Evolutionary conservation across 2,113 vertebrate species (phyloP).

Genomic region (Romanogobio albipinnatus): DNA sequence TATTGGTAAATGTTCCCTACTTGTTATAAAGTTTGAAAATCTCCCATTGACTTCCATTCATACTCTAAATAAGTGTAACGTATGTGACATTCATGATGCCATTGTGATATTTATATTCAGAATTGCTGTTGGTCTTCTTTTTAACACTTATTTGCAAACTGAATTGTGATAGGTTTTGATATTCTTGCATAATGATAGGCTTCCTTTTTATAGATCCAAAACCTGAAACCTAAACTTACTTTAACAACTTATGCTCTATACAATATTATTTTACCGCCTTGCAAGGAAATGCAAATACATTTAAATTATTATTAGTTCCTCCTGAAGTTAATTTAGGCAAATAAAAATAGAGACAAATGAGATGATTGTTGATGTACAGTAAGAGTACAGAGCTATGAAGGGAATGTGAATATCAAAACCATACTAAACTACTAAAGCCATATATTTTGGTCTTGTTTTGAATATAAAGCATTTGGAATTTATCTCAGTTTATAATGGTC

Average conservation of each 20-base stretch:
- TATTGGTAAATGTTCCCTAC: background rate
- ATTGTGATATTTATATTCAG: background rate
- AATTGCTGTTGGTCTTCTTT: background rate
- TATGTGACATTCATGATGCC: background rate
- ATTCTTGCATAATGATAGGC: background rate
- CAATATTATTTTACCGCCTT: background rate
- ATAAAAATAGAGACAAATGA: background rate
- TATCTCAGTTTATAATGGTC: too few relatives aligned
- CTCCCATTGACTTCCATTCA: background rate
- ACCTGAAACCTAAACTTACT: background rate
- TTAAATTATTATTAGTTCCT: background rate
- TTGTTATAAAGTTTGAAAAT: background rate
- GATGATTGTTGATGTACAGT: background rate
- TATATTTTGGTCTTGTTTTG: too few relatives aligned
- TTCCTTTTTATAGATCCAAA: background rate
- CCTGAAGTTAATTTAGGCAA: background rate
- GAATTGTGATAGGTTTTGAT: background rate
- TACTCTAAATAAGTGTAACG: background rate
- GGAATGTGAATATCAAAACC: background rate
- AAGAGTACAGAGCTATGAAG: background rate
- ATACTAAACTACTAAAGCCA: too few relatives aligned
- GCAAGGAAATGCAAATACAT: background rate
- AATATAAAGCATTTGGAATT: too few relatives aligned
- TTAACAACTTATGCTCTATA: background rate
- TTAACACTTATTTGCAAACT: background rate